Percentiles rank a stretch among this genome's conserved stretches.
phyloP scores from a whole-genome alignment of 1,140 invertebrate species.

The Drosophila pandora region DNA sequence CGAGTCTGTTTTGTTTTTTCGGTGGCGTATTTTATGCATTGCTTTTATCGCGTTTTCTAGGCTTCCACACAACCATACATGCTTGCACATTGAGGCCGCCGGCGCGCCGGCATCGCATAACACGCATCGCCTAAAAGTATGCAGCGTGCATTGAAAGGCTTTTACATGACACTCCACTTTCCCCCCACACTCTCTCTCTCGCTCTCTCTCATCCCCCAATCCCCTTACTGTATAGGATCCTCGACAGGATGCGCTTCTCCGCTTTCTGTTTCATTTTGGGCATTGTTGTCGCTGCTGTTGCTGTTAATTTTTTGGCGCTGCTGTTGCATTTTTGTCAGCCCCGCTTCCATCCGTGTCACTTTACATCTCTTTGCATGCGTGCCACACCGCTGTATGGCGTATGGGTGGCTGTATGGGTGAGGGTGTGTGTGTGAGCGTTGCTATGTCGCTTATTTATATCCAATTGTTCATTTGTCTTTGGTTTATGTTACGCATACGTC shows the following conservation, averaged over 20 bases:
- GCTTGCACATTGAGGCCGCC: conserved; percentile 8
- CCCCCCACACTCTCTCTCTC: background rate
- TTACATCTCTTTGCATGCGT: conserved; percentile 28
- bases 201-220: background rate
- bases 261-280: conserved; percentile 53
- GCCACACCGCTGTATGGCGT: conserved; percentile 29
- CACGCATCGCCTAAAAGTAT: conserved; percentile 74
- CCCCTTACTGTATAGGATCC: background rate
- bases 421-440: conserved; percentile 25
- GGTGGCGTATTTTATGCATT: conserved; percentile 71
- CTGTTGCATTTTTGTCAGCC: conserved; percentile 71
- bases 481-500: conserved; percentile 82
- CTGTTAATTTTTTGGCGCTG: conserved; percentile 76
- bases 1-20: conserved; percentile 14
- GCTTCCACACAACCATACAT: conserved; percentile 21
- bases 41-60: conserved; percentile 80
- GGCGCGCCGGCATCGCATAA: conserved; percentile 41
- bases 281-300: conserved; percentile 59
- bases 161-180: conserved; percentile 66
- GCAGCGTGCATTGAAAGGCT: conserved; percentile 75
- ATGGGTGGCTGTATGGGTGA: conserved; percentile 3
- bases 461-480: conserved; percentile 82
- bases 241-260: background rate
- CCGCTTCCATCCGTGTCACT: conserved; percentile 53
- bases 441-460: conserved; percentile 76